Evolutionary conservation across 2,797 vertebrate genomes (phyloP).

Genomic region (Dendrocincla tyrannina): DNA sequence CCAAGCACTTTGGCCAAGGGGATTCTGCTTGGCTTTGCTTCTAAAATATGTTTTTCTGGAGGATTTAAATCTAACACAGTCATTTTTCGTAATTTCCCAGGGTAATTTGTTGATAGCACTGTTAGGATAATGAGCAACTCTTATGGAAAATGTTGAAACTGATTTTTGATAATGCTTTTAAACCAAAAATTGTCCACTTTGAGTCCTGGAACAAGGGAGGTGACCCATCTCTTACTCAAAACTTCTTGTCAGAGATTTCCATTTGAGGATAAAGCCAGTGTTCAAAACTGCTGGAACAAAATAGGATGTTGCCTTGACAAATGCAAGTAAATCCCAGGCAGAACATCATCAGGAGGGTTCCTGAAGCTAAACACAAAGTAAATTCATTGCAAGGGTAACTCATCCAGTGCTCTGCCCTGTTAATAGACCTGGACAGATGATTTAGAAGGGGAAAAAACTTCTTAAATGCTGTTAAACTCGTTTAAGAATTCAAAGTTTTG

Average conservation of each 20-base stretch:
- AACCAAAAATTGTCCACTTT: neutral
- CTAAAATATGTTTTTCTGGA: neutral
- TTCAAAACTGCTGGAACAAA: neutral
- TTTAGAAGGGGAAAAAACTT: neutral
- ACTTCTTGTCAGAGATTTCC: neutral
- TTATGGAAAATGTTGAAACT: neutral
- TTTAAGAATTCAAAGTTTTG: neutral
- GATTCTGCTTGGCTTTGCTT: neutral
- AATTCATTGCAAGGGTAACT: neutral
- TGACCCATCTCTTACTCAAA: neutral
- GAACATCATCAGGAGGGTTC: neutral
- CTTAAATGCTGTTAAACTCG: neutral
- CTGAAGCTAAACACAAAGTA: neutral
- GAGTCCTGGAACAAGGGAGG: neutral
- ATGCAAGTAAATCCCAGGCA: neutral
- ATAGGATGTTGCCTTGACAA: neutral
- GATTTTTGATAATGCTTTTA: neutral
- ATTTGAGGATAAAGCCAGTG: neutral
- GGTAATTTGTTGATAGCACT: neutral
- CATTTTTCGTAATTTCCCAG: fast-evolving
- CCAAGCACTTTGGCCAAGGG: neutral
- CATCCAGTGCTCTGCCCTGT: neutral
- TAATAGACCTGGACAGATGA: neutral
- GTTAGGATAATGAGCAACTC: neutral
- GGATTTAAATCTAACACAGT: neutral